Evolutionary conservation across 2,113 vertebrate species (phyloP).

Genomic region (Oryzias curvinotus): DNA sequence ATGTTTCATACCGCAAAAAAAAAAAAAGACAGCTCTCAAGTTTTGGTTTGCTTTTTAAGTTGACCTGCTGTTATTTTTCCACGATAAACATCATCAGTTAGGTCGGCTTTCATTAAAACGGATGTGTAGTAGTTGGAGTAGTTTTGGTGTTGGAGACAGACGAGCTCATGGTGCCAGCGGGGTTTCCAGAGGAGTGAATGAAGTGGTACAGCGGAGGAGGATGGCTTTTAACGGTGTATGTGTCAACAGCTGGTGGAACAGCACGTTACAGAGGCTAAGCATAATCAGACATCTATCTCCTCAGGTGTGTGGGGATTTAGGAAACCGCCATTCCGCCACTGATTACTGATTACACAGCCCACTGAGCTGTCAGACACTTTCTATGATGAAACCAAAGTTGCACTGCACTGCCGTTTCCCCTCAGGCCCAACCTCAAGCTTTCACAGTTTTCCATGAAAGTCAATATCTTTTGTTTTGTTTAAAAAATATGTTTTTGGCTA

Average conservation of each 20-base stretch:
- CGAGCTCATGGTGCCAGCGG: constrained; percentile 19
- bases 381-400: constrained; percentile 38
- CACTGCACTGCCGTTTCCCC: constrained; percentile 22
- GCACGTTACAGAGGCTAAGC: constrained; percentile 47
- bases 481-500: too few species aligned
- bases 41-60: constrained; percentile 11
- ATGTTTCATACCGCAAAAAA: constrained; percentile 12
- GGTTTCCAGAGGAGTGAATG: constrained; percentile 17
- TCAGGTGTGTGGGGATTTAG: constrained; percentile 57
- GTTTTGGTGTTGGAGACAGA: constrained; percentile 19
- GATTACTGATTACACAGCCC: constrained; percentile 59
- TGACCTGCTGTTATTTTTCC: constrained; percentile 33
- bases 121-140: constrained; percentile 56
- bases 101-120: constrained; percentile 54
- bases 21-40: neutral
- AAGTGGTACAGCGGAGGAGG: constrained; percentile 41
- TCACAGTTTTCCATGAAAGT: constrained; percentile 7
- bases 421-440: constrained; percentile 25
- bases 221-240: constrained; percentile 38
- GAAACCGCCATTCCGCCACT: constrained; percentile 33
- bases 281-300: constrained; percentile 61
- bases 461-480: too few species aligned
- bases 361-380: constrained; percentile 47
- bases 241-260: constrained; percentile 61
- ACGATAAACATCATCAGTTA: constrained; percentile 60